A percentile compares a stretch with the other conserved stretches of the same genome.
phyloP scores from a whole-genome alignment of 1,140 invertebrate genomes.

The Drosophila bocqueti region DNA sequence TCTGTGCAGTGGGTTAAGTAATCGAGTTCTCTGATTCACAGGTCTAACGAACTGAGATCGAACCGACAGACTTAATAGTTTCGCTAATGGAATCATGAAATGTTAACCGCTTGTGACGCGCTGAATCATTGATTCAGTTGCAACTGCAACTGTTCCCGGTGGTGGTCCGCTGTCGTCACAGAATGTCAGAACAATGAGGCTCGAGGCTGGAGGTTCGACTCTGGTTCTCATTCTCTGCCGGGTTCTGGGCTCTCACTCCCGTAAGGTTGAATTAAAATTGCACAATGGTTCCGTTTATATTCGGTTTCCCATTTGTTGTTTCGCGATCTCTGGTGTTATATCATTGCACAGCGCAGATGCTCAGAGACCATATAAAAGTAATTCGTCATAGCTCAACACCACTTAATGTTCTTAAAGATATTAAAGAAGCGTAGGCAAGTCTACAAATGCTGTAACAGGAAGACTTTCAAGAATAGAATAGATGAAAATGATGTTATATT shows the following conservation, averaged over 20 bases:
- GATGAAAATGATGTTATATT: background rate
- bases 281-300: constrained; percentile 69
- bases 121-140: constrained; percentile 37
- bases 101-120: constrained; percentile 26
- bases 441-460: background rate
- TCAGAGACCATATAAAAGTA: background rate
- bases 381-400: constrained; percentile 12
- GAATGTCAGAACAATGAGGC: constrained; percentile 37
- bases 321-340: constrained; percentile 31
- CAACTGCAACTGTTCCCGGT: constrained; percentile 16
- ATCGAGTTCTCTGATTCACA: background rate
- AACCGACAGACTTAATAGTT: constrained; percentile 1
- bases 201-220: constrained; percentile 15
- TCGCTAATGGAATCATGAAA: constrained; percentile 40
- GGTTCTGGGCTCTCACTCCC: constrained; percentile 27
- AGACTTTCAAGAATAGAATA: background rate
- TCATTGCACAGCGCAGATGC: constrained; percentile 18
- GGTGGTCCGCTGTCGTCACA: constrained; percentile 51
- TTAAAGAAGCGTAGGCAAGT: background rate
- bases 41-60: background rate
- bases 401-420: constrained; percentile 16
- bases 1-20: background rate
- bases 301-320: constrained; percentile 56
- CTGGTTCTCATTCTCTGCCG: constrained; percentile 13
- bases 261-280: constrained; percentile 49